Evolutionary conservation across 64 coral and sea anemone genomes (phyloP).

Genomic region (Pocillopora damicornis): DNA sequence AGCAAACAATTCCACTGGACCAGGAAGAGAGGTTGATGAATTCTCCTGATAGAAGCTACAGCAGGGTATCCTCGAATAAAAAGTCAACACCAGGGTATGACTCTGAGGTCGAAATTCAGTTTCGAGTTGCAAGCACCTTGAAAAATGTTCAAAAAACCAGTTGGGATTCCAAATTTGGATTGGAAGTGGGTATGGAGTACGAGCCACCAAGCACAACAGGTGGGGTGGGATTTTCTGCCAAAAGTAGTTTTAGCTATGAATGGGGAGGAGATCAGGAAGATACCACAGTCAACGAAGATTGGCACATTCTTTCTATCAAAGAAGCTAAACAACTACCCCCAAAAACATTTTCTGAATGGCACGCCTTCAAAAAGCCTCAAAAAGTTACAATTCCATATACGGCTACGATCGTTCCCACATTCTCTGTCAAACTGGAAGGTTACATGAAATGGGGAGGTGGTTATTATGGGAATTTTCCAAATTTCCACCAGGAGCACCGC

Average conservation of each 20-base stretch:
- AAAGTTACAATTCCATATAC: constrained; percentile 61
- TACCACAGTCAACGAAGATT: constrained; percentile 35
- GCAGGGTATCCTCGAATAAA: constrained; percentile 24
- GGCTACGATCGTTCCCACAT: constrained; percentile 49
- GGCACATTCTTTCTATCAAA: constrained; percentile 40
- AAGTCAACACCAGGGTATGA: background rate
- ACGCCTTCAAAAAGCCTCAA: constrained; percentile 39
- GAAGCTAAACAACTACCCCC: constrained; percentile 35
- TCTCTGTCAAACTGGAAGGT: constrained; percentile 48
- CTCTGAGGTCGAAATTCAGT: constrained; percentile 19
- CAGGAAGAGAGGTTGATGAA: background rate
- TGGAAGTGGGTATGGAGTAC: constrained; percentile 31
- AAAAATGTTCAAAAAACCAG: constrained; percentile 36
- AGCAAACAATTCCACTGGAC: constrained; percentile 13
- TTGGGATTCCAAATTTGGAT: constrained; percentile 35
- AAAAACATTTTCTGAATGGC: constrained; percentile 15
- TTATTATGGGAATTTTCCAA: constrained; percentile 37
- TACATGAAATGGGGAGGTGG: constrained; percentile 58
- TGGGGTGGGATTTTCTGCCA: constrained; percentile 32
- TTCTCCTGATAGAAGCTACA: constrained; percentile 45
- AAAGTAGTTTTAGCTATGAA: constrained; percentile 26
- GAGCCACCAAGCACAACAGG: constrained; percentile 37
- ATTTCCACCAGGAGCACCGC: constrained; percentile 33
- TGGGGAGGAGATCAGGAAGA: constrained; percentile 36
- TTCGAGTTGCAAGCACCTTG: constrained; percentile 33